Evolutionary conservation across 2,797 vertebrate genomes (phyloP).

Genomic region (Eurystomus glaucurus): DNA sequence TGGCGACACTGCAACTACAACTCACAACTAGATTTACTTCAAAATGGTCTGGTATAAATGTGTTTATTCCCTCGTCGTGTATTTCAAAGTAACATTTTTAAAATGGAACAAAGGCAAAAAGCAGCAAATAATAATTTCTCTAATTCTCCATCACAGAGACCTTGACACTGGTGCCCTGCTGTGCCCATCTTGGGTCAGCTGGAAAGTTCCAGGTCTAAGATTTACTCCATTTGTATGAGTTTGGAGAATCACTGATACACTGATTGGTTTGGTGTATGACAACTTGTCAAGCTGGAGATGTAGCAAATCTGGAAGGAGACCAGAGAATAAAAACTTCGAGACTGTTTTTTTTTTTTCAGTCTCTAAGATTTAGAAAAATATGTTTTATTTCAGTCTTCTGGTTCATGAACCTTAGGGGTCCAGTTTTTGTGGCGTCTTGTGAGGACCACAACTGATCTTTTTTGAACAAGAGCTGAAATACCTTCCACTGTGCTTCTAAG

Average conservation of each 20-base stretch:
- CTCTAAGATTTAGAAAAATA: not conserved
- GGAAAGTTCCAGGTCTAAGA: not conserved
- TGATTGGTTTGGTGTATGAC: not conserved
- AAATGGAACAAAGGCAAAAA: not conserved
- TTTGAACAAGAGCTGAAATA: not conserved
- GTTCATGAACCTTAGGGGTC: not conserved
- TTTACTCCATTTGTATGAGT: not conserved
- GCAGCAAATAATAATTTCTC: not conserved
- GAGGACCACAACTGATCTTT: not conserved
- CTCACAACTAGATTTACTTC: not conserved
- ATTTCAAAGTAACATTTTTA: not conserved
- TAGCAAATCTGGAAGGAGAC: not conserved
- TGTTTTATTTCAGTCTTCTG: not conserved
- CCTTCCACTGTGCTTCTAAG: not conserved
- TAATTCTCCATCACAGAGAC: not conserved
- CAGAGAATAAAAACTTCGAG: not conserved
- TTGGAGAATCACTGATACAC: not conserved
- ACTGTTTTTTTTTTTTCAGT: fast-evolving
- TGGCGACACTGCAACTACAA: fast-evolving
- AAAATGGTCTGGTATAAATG: not conserved
- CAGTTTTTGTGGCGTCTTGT: not conserved
- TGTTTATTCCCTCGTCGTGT: fast-evolving
- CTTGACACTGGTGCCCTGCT: not conserved
- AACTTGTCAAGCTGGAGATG: not conserved
- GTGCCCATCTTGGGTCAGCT: not conserved